Base-by-base conservation (phyloP, 2,797 vertebrate species). In the Scomberomorus guttatus region DNA sequence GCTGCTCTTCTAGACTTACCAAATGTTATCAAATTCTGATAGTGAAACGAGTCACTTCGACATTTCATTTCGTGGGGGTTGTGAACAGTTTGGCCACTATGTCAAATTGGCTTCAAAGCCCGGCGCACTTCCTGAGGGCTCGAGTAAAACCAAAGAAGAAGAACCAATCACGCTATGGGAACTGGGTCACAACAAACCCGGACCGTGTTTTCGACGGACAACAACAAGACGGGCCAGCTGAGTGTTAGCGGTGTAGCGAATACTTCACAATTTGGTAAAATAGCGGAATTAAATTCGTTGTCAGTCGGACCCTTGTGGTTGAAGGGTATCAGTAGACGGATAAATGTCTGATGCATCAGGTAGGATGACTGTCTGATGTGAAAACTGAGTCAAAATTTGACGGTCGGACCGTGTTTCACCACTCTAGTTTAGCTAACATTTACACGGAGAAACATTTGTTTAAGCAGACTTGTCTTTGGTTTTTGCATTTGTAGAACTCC, bases 321-420 rank as follows among this genome's bases (percentile, higher is more conserved):
- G 12, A 65, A 76, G 46, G 75, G 61, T 46, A 42, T 65, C 42
- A 57, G 54, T 20, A 89, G 63, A 60, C 85, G 89, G 60, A 88
- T 94, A 94, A 75, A 96, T 96, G 95, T 95, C 95, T 89, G 90
- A 93, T 62, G 54, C 90, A 77, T 56, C 92, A 94, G 95, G 95
- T 96, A 93, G 51, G 84, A 74, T 0, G 3, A 3, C 24, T 77
- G 27, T 80, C 18, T 29, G 44, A 18, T 27, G 1, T 4, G 11
- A 51, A 73, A 37, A 32, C 1, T 17, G 5, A 25, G 20, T 15
- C 5, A 37, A 0, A 59, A 48, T 39, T 17, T 20, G 1, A 29
- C 3, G 15, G 2, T 0, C 25, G 25, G 24, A 13, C 75, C 13
- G 5, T 46, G 48, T 5, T 34, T 8, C 34, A 2, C 20, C 12